Evolutionary conservation across 2,888 invertebrate species (phyloP).

Genomic region (Chironomus tentans): DNA sequence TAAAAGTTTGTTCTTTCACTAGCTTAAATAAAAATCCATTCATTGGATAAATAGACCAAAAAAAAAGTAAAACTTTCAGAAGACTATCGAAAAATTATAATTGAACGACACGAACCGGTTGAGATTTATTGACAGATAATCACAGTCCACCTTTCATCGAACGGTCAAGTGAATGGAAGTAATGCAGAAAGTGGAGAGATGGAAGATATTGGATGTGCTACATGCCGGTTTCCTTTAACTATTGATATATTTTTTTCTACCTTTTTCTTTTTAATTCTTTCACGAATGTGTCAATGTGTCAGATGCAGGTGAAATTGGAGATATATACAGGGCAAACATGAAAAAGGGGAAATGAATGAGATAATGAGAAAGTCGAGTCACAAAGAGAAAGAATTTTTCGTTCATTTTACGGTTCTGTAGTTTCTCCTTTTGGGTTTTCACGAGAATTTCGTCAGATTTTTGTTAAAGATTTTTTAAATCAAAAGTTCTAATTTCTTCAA

Average conservation of each 20-base stretch:
- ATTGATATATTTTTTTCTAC: not conserved
- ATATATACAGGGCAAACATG: not conserved
- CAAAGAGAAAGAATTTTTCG: not conserved
- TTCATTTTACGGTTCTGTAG: too few relatives aligned
- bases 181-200: not conserved
- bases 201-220: not conserved
- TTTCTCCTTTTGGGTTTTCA: too few relatives aligned
- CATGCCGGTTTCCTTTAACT: not conserved
- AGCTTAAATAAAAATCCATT: too few relatives aligned
- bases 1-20: too few relatives aligned
- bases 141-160: conserved; percentile 18
- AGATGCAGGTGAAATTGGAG: conserved; percentile 14
- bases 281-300: conserved; percentile 23
- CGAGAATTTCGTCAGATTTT: not conserved
- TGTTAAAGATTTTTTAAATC: too few relatives aligned
- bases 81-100: not conserved
- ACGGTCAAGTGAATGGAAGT: not conserved
- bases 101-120: conserved; percentile 3
- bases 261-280: not conserved
- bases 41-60: not conserved
- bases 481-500: too few relatives aligned
- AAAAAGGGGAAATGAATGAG: not conserved
- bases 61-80: not conserved
- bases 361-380: conserved; percentile 10
- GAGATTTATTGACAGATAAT: conserved; percentile 24